A percentile compares a stretch with the other conserved stretches of the same genome.
These are phyloP conservation scores for Eufriesea mexicana DNA, from an alignment of 1,140 invertebrate species.

Conservation along the genomic window DNA sequence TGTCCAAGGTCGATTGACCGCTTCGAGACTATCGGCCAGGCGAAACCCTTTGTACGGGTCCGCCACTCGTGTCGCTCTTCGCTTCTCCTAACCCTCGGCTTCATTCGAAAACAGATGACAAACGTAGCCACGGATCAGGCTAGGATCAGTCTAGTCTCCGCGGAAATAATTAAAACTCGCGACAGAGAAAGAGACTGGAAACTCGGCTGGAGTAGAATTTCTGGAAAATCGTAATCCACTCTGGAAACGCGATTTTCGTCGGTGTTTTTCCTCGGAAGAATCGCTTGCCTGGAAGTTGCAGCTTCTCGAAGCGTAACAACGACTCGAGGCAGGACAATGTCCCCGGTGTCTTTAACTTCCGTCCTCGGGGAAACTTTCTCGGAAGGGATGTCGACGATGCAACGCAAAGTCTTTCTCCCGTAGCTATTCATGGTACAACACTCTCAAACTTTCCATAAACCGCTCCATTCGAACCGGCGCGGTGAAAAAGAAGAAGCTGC, in stretches of 20 bases:
- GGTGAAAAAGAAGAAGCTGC: not conserved
- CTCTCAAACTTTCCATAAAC: constrained; percentile 16
- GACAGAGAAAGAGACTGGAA: too few relatives aligned
- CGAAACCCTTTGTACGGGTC: not conserved
- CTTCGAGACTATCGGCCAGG: not conserved
- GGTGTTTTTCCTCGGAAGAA: not conserved
- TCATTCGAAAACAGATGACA: too few relatives aligned
- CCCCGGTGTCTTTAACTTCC: constrained; percentile 25
- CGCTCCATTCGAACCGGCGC: not conserved
- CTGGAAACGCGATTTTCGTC: not conserved
- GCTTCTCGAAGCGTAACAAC: constrained; percentile 21
- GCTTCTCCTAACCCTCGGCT: not conserved
- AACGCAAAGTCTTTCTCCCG: constrained; percentile 2
- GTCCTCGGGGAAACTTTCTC: constrained; percentile 32
- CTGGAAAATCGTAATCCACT: not conserved
- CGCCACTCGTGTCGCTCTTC: not conserved
- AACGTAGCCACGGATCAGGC: not conserved
- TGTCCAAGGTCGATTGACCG: not conserved
- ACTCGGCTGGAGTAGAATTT: not conserved
- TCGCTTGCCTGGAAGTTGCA: constrained; percentile 17
- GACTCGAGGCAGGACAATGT: constrained; percentile 9
- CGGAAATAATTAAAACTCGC: not conserved
- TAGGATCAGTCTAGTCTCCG: too few relatives aligned
- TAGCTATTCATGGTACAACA: constrained; percentile 5
- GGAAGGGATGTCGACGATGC: constrained; percentile 33